Base-by-base conservation (phyloP, 2,113 vertebrate species). In the Thunnus thynnus region DNA sequence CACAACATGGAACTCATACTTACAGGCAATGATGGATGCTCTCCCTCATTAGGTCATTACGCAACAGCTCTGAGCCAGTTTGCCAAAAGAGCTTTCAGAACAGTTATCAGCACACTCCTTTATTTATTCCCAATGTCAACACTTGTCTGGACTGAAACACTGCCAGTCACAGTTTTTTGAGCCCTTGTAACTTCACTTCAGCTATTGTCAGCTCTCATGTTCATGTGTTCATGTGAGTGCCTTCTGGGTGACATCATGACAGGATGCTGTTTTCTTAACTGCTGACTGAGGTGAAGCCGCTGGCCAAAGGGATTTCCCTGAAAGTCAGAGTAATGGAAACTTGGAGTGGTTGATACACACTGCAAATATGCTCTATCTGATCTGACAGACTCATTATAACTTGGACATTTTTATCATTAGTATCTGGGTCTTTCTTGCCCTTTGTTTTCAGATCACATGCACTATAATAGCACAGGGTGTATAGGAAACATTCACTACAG, bases 291-390 rank as follows among this genome's bases (percentile, higher is more conserved):
- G 27, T 62, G 51, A 74, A 71, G 71, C 13, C 3, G 11, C 32
- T 71, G 51, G 57, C 57, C 57, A 73, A 69, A 77, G 72, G 76
- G 70, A 70, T 76, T 79, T 88, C 75, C 78, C 71, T 64, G 30
- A 52, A 64, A 48, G 65, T 18, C 47, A 36, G 50, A 48, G 7
- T 17, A 68, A 41, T 5, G 36, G 46, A 66, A 78, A 66, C 18
- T 41, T 16, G 17, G 22, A 58, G 36, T 9, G 9, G 25, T 51
- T n/a, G 3, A 44, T 22, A 18, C 10, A 72, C 6, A 6, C 14
- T 60, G 7, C 13, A n/a, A 22, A n/a, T 3, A 25, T 41, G n/a
- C 17, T 78, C 51, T 10, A 17, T 20, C 48, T 69, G 65, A 72
- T 72, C 44, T 3, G 44, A 69, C 25, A 62, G 64, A 4, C 2